Percentiles rank a stretch among this genome's conserved stretches.
These are phyloP conservation scores for Amblyjoppa fuscipennis DNA, from an alignment of 2,888 invertebrate genomes.

Conservation along the genomic window DNA sequence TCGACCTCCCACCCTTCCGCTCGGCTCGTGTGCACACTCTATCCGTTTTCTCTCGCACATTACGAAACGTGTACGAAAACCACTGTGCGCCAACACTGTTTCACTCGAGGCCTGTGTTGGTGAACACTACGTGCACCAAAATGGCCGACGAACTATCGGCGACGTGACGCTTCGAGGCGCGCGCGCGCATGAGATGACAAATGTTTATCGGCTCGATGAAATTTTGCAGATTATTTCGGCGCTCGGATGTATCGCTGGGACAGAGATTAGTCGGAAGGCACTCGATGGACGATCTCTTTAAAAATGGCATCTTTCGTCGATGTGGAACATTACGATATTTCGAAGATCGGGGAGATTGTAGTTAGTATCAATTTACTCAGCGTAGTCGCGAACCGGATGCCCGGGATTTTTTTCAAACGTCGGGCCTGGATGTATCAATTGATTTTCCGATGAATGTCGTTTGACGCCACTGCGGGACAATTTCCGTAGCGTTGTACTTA, in stretches of 20 bases:
- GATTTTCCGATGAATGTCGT: too few species aligned
- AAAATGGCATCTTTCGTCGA: not conserved
- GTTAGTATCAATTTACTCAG: not conserved
- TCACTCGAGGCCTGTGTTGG: slow-evolving; percentile 11
- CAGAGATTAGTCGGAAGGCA: not conserved
- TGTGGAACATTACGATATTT: not conserved
- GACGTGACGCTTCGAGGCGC: slow-evolving; percentile 1
- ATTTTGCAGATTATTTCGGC: not conserved
- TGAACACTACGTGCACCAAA: slow-evolving; percentile 62
- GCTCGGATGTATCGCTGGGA: not conserved
- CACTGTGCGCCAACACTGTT: slow-evolving; percentile 2
- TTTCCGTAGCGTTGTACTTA: too few species aligned
- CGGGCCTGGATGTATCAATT: not conserved
- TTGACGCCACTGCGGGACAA: too few species aligned
- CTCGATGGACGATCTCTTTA: not conserved
- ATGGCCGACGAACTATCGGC: slow-evolving; percentile 39
- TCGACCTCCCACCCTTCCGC: slow-evolving; percentile 1
- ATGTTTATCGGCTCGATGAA: not conserved
- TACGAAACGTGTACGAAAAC: slow-evolving; percentile 29
- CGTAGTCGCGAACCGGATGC: slow-evolving; percentile 6
- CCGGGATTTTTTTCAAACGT: not conserved
- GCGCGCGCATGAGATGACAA: not conserved
- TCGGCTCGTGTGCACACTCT: not conserved
- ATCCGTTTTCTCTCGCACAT: slow-evolving; percentile 6
- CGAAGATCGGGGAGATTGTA: not conserved